A percentile compares a stretch with the other conserved stretches of the same genome.
phyloP scores from a whole-genome alignment of 1,140 invertebrate species.

The Akabosia matsudoensis region DNA sequence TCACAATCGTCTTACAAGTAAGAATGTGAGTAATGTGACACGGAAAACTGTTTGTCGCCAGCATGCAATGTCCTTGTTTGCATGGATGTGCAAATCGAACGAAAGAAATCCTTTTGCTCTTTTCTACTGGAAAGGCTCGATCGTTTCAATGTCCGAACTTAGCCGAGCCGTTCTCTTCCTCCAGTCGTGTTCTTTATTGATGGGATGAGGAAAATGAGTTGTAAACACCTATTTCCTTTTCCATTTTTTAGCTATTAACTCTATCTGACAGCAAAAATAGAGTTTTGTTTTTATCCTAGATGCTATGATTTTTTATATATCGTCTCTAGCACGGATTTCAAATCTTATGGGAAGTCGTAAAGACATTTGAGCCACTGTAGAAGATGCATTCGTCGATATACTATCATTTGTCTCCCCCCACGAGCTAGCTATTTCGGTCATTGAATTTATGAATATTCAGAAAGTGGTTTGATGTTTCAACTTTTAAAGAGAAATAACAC shows the following conservation, averaged over 20 bases:
- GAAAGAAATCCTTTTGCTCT: conserved; percentile 4
- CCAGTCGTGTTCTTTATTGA: neutral
- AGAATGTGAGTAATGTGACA: no score
- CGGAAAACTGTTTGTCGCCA: no score
- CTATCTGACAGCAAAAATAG: no score
- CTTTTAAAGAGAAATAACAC: neutral
- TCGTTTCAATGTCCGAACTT: neutral
- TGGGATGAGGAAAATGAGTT: neutral
- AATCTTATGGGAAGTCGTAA: no score
- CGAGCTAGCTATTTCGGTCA: neutral
- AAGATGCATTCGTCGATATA: neutral
- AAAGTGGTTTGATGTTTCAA: conserved; percentile 5
- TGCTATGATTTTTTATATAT: no score
- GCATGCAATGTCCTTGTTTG: neutral
- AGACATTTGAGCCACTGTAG: no score
- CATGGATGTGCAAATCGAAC: neutral
- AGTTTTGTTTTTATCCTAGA: no score
- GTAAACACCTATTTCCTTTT: neutral
- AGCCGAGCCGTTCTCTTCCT: neutral
- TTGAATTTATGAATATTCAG: conserved; percentile 5
- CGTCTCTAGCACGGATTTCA: no score
- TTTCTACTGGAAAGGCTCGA: conserved; percentile 6
- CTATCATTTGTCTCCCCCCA: neutral
- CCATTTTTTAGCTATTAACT: no score
- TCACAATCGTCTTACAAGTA: no score